These are phyloP conservation scores for Macrosiphum euphorbiae DNA, from an alignment of 2,888 invertebrate species.

Conservation along the genomic window DNA sequence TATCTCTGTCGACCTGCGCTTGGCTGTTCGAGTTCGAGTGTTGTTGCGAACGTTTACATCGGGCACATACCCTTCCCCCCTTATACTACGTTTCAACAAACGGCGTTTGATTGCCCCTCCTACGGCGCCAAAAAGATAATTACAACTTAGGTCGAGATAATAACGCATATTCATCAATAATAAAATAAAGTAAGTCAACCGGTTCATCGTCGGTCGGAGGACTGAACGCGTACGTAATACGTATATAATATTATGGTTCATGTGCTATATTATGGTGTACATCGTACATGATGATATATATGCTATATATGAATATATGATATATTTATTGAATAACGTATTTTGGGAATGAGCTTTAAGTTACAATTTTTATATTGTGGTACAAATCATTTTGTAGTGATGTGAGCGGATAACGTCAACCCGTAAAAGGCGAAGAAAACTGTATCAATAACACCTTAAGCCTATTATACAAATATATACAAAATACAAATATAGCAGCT, in stretches of 20 bases:
- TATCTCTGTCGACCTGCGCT: conserved; percentile 45
- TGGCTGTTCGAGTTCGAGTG: background rate
- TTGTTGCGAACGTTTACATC: conserved; percentile 6
- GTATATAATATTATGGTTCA: conserved; percentile 3
- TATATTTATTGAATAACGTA: background rate
- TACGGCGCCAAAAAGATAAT: conserved; percentile 41
- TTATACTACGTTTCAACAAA: background rate
- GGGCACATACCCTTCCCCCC: background rate
- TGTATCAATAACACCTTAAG: background rate
- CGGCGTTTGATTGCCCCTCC: background rate
- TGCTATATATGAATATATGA: background rate
- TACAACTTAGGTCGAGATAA: conserved; percentile 24
- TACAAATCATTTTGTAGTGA: background rate
- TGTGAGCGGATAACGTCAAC: background rate
- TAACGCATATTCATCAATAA: background rate
- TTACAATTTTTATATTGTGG: background rate
- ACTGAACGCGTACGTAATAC: background rate
- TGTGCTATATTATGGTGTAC: background rate
- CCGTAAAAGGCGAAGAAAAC: background rate
- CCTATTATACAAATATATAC: too few species aligned
- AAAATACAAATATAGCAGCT: too few species aligned
- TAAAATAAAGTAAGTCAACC: background rate
- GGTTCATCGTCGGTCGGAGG: background rate
- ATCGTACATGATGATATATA: background rate
- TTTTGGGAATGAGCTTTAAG: background rate